A percentile compares a stretch with the other conserved stretches of the same genome.
Evolutionary conservation across 2,888 invertebrate genomes (phyloP).

Genomic region (Ormyrus rosae): DNA sequence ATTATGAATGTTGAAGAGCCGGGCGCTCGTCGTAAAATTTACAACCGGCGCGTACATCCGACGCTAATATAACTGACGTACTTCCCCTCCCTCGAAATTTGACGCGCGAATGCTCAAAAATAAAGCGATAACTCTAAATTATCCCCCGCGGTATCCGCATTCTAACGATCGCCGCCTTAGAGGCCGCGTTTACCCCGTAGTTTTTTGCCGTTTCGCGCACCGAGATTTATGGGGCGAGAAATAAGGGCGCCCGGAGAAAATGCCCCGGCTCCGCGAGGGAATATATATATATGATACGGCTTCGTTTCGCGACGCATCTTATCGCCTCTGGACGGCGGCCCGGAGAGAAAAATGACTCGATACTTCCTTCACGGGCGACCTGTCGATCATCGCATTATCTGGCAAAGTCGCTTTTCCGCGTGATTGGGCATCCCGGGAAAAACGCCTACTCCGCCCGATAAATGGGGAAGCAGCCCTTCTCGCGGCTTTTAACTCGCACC

Average conservation of each 20-base stretch:
- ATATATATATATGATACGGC: neutral
- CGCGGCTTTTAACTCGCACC: too few relatives aligned
- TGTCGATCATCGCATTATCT: neutral
- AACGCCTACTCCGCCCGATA: too few relatives aligned
- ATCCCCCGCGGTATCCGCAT: too few relatives aligned
- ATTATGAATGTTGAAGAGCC: too few relatives aligned
- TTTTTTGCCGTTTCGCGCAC: conserved; percentile 11
- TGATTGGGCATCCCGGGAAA: neutral
- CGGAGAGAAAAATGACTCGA: neutral
- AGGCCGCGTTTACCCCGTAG: conserved; percentile 16
- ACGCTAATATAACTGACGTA: too few relatives aligned
- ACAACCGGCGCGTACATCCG: too few relatives aligned
- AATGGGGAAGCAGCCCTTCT: too few relatives aligned
- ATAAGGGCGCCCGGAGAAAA: neutral
- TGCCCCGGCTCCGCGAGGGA: too few relatives aligned
- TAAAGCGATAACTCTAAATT: too few relatives aligned
- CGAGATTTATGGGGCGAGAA: conserved; percentile 21
- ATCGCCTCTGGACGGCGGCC: conserved; percentile 20
- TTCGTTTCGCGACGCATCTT: conserved; percentile 30
- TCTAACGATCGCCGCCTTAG: neutral
- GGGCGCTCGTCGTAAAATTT: too few relatives aligned
- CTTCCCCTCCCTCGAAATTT: too few relatives aligned
- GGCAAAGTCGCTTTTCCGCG: neutral
- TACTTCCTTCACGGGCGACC: neutral
- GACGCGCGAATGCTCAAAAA: too few relatives aligned